A percentile compares a stretch with the other conserved stretches of the same genome.
phyloP scores from a whole-genome alignment of 2,797 vertebrate species.

The Vespertilio murinus region DNA sequence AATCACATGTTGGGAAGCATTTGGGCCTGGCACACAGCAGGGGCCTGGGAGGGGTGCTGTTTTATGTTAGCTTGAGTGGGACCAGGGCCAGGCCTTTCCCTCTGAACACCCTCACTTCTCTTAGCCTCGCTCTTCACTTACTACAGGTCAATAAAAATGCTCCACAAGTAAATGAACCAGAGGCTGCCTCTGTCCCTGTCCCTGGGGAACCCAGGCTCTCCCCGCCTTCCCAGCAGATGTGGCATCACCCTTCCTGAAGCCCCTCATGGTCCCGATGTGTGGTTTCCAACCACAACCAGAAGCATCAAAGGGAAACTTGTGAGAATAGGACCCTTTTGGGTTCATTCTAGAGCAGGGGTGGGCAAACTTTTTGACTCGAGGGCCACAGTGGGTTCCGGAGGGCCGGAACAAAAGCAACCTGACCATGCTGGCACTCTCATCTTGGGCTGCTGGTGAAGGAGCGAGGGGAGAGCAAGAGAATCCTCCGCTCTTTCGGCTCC shows the following conservation, averaged over 20 bases:
- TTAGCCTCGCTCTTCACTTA: background rate
- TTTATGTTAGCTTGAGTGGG: no score
- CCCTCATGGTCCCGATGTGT: rapidly evolving
- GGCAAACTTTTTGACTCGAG: no score
- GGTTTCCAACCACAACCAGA: background rate
- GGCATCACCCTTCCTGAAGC: background rate
- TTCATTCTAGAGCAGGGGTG: no score
- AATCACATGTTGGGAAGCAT: rapidly evolving
- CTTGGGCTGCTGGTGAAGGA: no score
- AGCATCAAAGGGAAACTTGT: no score
- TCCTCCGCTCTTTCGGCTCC: no score
- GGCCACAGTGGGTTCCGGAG: no score
- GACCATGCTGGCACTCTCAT: no score
- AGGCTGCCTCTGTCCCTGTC: no score
- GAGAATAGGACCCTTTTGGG: background rate
- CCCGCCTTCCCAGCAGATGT: rapidly evolving
- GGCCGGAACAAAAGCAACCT: no score
- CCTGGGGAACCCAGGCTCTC: background rate
- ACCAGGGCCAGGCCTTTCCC: background rate
- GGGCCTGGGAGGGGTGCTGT: background rate
- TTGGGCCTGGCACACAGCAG: background rate
- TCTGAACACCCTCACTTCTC: background rate
- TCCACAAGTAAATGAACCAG: background rate
- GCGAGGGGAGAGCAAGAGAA: no score
- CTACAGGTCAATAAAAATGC: background rate